A percentile compares a stretch with the other conserved stretches of the same genome.
These are phyloP conservation scores for Paracanthobrama guichenoti DNA, from an alignment of 2,113 vertebrate species.

Conservation along the genomic window DNA sequence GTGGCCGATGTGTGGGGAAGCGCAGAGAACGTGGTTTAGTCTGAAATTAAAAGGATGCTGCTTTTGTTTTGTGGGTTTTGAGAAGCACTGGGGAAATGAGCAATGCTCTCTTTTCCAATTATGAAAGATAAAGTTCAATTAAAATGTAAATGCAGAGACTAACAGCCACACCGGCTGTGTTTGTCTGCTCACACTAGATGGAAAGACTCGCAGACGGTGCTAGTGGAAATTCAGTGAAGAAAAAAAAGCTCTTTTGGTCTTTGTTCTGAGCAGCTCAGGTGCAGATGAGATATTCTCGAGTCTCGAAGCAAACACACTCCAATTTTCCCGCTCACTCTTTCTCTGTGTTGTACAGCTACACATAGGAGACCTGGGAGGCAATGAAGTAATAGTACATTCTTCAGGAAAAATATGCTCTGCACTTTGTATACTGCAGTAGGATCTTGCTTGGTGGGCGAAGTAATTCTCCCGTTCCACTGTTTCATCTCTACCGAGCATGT, in stretches of 20 bases:
- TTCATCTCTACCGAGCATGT: neutral
- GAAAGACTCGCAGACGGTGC: slow-evolving; percentile 18
- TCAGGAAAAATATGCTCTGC: neutral
- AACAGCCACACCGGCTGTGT: slow-evolving; percentile 40
- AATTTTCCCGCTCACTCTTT: slow-evolving; percentile 15
- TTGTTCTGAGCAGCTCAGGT: slow-evolving; percentile 28
- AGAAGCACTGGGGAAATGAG: slow-evolving; percentile 49
- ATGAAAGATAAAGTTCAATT: slow-evolving; percentile 58
- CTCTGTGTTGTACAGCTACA: neutral
- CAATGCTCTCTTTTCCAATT: slow-evolving; percentile 52
- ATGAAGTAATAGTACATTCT: slow-evolving; percentile 8
- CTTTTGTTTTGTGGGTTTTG: slow-evolving; percentile 53
- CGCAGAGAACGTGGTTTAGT: slow-evolving; percentile 42
- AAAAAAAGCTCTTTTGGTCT: slow-evolving; percentile 5
- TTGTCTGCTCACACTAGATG: neutral
- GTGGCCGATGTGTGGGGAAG: slow-evolving; percentile 39
- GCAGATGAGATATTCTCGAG: slow-evolving; percentile 20
- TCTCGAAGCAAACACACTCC: slow-evolving; percentile 22
- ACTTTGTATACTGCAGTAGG: slow-evolving; percentile 25
- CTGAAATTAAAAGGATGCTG: slow-evolving; percentile 52
- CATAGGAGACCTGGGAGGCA: slow-evolving; percentile 10
- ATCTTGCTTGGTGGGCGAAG: slow-evolving; percentile 14
- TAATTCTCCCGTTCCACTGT: neutral
- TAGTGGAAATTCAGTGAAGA: slow-evolving; percentile 32
- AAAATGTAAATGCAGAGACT: slow-evolving; percentile 58